Percentiles rank a stretch among this genome's conserved stretches.
These are phyloP conservation scores for Poeciliopsis retropinna DNA, from an alignment of 2,113 vertebrate genomes.

Conservation along the genomic window DNA sequence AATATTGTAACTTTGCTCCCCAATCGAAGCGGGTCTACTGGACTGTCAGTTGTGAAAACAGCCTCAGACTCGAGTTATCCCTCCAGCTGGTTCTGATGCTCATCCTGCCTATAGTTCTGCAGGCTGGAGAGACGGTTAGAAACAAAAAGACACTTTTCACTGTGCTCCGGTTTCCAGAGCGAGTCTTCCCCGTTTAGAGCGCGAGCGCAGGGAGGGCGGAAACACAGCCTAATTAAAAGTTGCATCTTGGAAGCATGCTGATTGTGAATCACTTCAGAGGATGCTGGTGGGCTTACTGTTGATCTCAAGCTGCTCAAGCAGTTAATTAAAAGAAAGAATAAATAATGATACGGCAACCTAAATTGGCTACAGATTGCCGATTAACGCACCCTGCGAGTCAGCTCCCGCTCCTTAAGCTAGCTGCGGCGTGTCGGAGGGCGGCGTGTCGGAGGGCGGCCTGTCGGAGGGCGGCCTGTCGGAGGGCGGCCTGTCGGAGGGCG, in stretches of 20 bases:
- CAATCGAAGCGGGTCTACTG: too few species aligned
- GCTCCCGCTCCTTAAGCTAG: constrained; percentile 38
- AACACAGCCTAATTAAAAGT: constrained; percentile 78
- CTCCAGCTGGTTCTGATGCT: constrained; percentile 16
- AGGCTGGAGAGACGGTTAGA: constrained; percentile 37
- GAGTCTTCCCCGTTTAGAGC: constrained; percentile 32
- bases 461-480: constrained; percentile 23
- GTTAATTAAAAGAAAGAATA: constrained; percentile 78
- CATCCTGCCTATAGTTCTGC: constrained; percentile 19
- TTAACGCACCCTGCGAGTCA: constrained; percentile 66
- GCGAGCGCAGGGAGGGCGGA: constrained; percentile 23
- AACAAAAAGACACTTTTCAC: constrained; percentile 25
- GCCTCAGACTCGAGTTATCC: constrained; percentile 4
- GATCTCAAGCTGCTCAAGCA: constrained; percentile 79
- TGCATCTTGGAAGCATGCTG: constrained; percentile 71
- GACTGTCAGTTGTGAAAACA: too few species aligned
- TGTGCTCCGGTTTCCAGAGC: constrained; percentile 32
- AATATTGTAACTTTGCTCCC: too few species aligned
- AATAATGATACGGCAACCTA: constrained; percentile 63
- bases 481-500: constrained; percentile 52
- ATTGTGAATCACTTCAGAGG: constrained; percentile 76
- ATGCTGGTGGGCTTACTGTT: constrained; percentile 73
- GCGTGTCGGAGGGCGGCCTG: constrained; percentile 26
- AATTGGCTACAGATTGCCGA: constrained; percentile 81
- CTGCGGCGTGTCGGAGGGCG: constrained; percentile 40